Conservation (phyloP, 2,797 vertebrate genomes). For the Gila robusta region DNA sequence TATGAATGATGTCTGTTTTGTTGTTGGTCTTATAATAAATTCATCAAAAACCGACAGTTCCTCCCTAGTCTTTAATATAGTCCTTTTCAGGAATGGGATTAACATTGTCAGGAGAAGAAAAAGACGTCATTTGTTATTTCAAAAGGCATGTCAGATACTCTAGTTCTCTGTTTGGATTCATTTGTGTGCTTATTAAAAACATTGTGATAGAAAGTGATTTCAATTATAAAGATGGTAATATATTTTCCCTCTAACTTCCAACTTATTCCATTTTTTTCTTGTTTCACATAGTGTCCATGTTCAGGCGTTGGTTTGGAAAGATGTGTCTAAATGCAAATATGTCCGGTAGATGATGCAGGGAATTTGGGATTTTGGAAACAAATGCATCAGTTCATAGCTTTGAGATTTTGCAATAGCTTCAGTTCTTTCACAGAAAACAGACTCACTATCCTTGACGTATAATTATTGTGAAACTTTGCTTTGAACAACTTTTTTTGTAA, state of each 20-base stretch:
- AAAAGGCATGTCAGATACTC: constrained; percentile 74
- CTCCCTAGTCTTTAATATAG: constrained; percentile 68
- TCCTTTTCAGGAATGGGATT: constrained; percentile 76
- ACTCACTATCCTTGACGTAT: background rate
- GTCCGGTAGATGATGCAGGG: background rate
- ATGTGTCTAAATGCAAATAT: background rate
- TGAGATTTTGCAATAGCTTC: background rate
- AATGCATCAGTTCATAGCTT: background rate
- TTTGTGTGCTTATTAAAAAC: constrained; percentile 33
- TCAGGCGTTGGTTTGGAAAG: background rate
- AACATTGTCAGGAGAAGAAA: constrained; percentile 79
- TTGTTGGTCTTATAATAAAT: constrained; percentile 82
- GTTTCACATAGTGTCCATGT: background rate
- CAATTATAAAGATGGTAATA: background rate
- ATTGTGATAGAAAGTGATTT: constrained; percentile 12
- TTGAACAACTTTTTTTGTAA: background rate
- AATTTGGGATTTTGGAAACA: background rate
- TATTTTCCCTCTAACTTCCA: background rate
- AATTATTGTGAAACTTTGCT: background rate
- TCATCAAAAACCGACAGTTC: constrained; percentile 79
- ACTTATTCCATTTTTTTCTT: background rate
- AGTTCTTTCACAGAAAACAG: background rate
- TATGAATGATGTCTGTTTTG: constrained; percentile 81
- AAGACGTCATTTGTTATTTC: constrained; percentile 78
- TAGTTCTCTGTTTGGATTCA: constrained; percentile 31